These are phyloP conservation scores for Anneissia japonica DNA, from an alignment of 35 echinoderm and acorn worm genomes.

Conservation along the genomic window DNA sequence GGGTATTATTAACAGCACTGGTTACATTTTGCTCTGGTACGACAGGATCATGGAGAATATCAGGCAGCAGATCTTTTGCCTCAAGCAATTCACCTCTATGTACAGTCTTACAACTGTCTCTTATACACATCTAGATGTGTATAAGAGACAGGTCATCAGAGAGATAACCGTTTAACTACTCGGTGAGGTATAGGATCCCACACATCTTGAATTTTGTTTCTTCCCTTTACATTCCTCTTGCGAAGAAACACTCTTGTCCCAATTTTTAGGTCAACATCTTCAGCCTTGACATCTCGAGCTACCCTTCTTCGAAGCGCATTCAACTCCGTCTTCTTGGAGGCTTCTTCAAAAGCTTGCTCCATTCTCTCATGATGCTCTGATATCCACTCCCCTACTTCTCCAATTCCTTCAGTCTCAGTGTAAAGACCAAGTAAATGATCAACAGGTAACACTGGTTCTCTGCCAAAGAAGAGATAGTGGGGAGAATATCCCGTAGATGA, in stretches of 20 bases:
- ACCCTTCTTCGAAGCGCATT: conserved; percentile 28
- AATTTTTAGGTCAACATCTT: conserved; percentile 21
- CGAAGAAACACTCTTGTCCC: conserved; percentile 42
- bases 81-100: conserved; percentile 4
- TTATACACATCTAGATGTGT: too few relatives aligned
- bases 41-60: too few relatives aligned
- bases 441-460: conserved; percentile 49
- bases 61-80: not conserved
- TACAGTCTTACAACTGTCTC: too few relatives aligned
- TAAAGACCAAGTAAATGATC: conserved; percentile 38
- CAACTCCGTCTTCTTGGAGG: conserved; percentile 40
- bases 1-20: too few relatives aligned
- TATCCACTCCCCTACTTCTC: conserved; percentile 15
- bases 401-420: not conserved
- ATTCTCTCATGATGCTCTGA: conserved; percentile 51
- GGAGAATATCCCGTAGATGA: conserved; percentile 65
- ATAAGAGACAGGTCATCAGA: conserved; percentile 34
- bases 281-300: conserved; percentile 16
- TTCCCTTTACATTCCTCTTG: conserved; percentile 5
- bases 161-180: conserved; percentile 11
- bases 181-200: conserved; percentile 21
- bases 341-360: conserved; percentile 25
- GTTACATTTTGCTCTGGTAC: too few relatives aligned
- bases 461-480: conserved; percentile 71
- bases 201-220: conserved; percentile 54